Evolutionary conservation across 2,113 vertebrate species (phyloP), one percentile per base, ranked within the genome.

Genomic region (Nicator chloris): DNA sequence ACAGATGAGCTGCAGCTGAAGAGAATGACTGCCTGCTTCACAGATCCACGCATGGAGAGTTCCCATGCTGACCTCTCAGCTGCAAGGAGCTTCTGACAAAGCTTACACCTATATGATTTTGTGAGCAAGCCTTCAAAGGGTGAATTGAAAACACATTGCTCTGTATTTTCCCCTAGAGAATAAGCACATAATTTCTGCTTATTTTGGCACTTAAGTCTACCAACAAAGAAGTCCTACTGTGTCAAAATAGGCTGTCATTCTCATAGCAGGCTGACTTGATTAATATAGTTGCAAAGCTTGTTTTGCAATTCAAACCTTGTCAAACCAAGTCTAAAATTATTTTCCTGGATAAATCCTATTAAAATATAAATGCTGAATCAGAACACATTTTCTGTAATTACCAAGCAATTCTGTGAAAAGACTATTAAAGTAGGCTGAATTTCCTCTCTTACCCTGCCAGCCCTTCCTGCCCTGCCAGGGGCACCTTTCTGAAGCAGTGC

Each of bases 291-390:
- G 82, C 87, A 88, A 92, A 90, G 54, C 86, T 93, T 90, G 66
- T 90, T 95, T 94, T 92, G 76, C 71, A 76, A 90, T 85, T 77
- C 90, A 94, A 82, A 91, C 66, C n/a, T 72, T 82, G 84, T 92
- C 91, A 93, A 82, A 90, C 69, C 68, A 83, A 93, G 95, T 92
- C 39, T 28, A 90, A 73, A 95, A 80, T 78, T 0, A 60, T 95
- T 91, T 95, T 91, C 51, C 40, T 49, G 35, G 50, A 47, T 92
- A 94, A 95, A 93, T 82, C 61, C 61, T 69, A 72, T 91, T 87
- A 90, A 60, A 78, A 80, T 64, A 56, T 37, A 93, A 95, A 90
- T 49, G 82, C 44, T 39, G 35, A 70, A 65, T 77, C 33, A 69
- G n/a, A 85, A 65, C 2, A 1, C 26, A 12, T 60, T 77, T 94